Base-by-base conservation (phyloP, 2,888 invertebrate genomes). In the Aspidiotus rigidus region DNA sequence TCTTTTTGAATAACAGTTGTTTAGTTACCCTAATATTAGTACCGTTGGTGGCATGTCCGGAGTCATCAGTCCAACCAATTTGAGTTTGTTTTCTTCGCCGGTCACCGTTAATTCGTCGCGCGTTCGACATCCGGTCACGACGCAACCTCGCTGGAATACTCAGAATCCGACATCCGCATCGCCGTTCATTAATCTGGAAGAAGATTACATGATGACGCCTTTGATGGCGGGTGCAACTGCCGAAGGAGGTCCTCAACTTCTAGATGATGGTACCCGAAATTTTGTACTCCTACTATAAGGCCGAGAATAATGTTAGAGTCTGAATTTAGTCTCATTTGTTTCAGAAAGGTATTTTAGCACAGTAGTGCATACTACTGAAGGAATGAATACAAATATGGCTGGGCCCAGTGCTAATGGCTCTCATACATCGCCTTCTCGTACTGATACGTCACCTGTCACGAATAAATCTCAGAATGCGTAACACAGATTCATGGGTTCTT, bases 151-250 rank as follows among this genome's bases (percentile, higher is more conserved):
- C 39, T 75, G 74, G 74, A 74, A 73, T 56, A 73, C 74, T n/a
- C 76, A 77, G 60, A 76, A 78, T 62, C 79, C 82, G 78, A 85
- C 89, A 66, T 83, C 84, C 60, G 73, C 73, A 44, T 70, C 72
- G 44, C 87, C 91, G 66, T 93, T 94, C 82, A 87, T 94, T 74
- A 86, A 88, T 67, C 81, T 93, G 76, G 96, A 96, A 77, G 95
- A 95, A 77, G 95, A 96, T 80, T 95, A 96, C 80, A 92, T 88
- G 78, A 91, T 95, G 84, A 88, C 93, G 64, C 89, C 84, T 72
- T 81, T 84, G 72, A 84, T 85, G 74, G 81, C 83, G 71, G 81
- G 83, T 16, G 77, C 77, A 72, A 75, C 75, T 85, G 74, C 82
- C 84, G 72, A 85, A 85, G 76, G 85, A 88, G 67, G 64, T 42